phyloP scores from a whole-genome alignment of 2,113 vertebrate genomes.

The Halichoerus grypus region DNA sequence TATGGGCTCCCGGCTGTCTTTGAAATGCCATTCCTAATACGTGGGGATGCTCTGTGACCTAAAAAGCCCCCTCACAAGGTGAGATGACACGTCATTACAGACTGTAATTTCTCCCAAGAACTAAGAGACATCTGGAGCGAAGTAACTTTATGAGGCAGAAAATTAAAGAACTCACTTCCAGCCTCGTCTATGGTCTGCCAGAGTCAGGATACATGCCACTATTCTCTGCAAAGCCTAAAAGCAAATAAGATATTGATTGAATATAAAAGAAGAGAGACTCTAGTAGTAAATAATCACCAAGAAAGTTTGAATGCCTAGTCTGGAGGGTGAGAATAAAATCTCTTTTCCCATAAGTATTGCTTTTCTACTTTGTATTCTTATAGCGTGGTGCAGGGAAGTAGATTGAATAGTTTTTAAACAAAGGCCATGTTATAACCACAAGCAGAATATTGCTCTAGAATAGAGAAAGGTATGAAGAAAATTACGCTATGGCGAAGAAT shows the following conservation, averaged over 20 bases:
- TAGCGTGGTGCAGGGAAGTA: not conserved
- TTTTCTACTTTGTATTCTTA: not conserved
- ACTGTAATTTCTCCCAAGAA: constrained; percentile 19
- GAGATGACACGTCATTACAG: not conserved
- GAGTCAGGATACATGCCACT: not conserved
- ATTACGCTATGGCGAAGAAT: not conserved
- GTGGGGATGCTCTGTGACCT: not conserved
- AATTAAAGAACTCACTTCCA: constrained; percentile 55
- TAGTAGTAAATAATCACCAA: constrained; percentile 38
- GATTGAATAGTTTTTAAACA: not conserved
- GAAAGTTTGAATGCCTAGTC: constrained; percentile 3
- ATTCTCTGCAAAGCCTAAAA: constrained; percentile 54
- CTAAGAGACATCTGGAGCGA: constrained; percentile 28
- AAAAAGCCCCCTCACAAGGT: not conserved
- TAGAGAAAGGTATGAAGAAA: not conserved
- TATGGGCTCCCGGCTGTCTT: not conserved
- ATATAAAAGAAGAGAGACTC: constrained; percentile 33
- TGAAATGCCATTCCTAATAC: not conserved
- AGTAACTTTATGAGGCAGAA: constrained; percentile 71
- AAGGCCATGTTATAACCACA: not conserved
- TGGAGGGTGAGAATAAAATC: not conserved
- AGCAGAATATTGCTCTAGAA: not conserved
- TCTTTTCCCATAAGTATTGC: not conserved
- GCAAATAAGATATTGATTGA: constrained; percentile 43
- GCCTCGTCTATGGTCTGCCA: not conserved